Percentiles rank a stretch among this genome's conserved stretches.
These are phyloP conservation scores for Cynopterus sphinx DNA, from an alignment of 2,797 vertebrate species.

Conservation along the genomic window DNA sequence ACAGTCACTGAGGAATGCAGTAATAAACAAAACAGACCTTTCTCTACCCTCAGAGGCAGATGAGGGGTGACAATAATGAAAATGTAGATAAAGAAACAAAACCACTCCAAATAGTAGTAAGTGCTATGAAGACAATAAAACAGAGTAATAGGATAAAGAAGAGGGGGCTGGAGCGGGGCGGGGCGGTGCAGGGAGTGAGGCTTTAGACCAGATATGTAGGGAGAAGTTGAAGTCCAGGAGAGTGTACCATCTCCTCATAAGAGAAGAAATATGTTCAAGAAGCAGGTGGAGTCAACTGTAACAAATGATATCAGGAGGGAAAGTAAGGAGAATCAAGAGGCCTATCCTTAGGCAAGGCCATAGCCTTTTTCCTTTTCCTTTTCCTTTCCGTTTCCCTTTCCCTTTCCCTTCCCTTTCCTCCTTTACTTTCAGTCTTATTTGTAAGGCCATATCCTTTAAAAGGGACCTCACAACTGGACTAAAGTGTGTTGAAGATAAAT, in stretches of 20 bases:
- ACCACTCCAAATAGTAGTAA: not conserved
- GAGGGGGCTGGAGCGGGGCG: not conserved
- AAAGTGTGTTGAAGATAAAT: not conserved
- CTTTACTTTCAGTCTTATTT: too few relatives aligned
- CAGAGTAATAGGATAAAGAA: not conserved
- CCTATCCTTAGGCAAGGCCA: not conserved
- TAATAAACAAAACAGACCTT: not conserved
- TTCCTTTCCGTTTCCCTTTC: accelerated
- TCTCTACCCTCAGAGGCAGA: not conserved
- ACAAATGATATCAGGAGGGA: not conserved
- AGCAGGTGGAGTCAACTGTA: not conserved
- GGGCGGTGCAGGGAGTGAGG: not conserved
- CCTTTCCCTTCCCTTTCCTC: too few relatives aligned
- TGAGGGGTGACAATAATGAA: not conserved
- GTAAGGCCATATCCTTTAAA: not conserved
- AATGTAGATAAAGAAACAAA: not conserved
- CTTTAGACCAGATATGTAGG: not conserved
- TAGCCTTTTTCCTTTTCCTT: too few relatives aligned
- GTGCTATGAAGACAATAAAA: not conserved
- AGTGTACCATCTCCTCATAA: not conserved
- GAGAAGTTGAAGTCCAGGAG: not conserved
- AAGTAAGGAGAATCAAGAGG: not conserved
- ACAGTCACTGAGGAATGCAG: not conserved
- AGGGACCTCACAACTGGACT: not conserved
- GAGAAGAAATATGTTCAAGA: not conserved